phyloP scores from a whole-genome alignment of 2,888 invertebrate species.

The Pegoplata infirma region DNA sequence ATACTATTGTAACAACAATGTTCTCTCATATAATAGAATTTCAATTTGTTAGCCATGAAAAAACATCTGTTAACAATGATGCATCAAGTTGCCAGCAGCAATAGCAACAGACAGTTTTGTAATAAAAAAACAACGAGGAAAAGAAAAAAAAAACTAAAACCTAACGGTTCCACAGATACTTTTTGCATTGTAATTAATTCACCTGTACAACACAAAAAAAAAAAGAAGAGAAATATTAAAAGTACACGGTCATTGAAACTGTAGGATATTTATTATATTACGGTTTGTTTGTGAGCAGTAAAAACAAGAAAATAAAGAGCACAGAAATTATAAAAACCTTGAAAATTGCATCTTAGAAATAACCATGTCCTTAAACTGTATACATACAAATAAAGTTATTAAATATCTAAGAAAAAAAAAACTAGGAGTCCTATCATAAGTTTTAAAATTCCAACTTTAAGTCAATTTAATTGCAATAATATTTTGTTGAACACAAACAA shows the following conservation, averaged over 20 bases:
- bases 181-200: conserved; percentile 47
- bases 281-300: not conserved
- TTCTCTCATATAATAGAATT: conserved; percentile 22
- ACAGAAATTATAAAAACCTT: conserved; percentile 22
- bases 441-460: conserved; percentile 6
- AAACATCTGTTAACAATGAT: conserved; percentile 13
- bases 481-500: not conserved
- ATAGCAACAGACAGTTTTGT: conserved; percentile 7
- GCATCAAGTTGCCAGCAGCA: no score
- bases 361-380: not conserved
- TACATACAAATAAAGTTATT: no score
- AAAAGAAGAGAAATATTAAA: not conserved
- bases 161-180: no score
- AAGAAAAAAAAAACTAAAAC: conserved; percentile 9
- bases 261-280: conserved; percentile 7
- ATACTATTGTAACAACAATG: conserved; percentile 5
- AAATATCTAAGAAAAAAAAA: not conserved
- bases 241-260: not conserved
- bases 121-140: not conserved
- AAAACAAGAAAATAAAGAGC: not conserved
- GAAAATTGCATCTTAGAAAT: not conserved
- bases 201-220: no score
- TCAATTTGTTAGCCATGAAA: conserved; percentile 12
- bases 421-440: not conserved
- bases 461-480: not conserved